These are phyloP conservation scores for Bombyx mandarina DNA, from an alignment of 1,140 invertebrate species.

Conservation along the genomic window DNA sequence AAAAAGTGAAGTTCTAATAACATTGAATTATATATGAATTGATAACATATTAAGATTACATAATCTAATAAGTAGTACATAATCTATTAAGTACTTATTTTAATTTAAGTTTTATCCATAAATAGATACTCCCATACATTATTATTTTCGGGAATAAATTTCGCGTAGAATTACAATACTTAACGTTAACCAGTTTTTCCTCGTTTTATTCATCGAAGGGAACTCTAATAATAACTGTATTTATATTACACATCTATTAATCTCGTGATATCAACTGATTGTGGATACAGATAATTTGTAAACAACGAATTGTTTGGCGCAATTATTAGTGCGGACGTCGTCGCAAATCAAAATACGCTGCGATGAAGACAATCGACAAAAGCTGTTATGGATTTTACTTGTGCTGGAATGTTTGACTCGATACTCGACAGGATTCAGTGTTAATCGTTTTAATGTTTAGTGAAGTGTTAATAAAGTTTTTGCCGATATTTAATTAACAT, in stretches of 20 bases:
- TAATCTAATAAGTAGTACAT: too few species aligned
- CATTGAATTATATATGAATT: too few species aligned
- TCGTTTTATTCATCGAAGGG: too few species aligned
- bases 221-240: too few species aligned
- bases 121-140: too few species aligned
- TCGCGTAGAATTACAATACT: too few species aligned
- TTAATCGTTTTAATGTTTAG: conserved; percentile 8
- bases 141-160: too few species aligned
- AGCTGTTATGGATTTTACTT: conserved; percentile 46
- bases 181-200: too few species aligned
- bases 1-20: too few species aligned
- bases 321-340: conserved; percentile 31
- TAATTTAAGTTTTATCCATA: too few species aligned
- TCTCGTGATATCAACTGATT: conserved; percentile 48
- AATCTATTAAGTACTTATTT: too few species aligned
- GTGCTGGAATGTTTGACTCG: conserved; percentile 35
- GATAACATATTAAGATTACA: too few species aligned
- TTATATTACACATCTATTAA: conserved; percentile 14
- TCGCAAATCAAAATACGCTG: conserved; percentile 39
- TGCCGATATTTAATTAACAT: neutral
- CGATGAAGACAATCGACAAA: conserved; percentile 41
- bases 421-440: neutral
- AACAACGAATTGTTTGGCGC: conserved; percentile 47
- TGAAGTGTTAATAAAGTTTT: conserved; percentile 2
- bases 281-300: conserved; percentile 53